phyloP scores from a whole-genome alignment of 2,797 vertebrate genomes.

The Phalloptychus januarius region DNA sequence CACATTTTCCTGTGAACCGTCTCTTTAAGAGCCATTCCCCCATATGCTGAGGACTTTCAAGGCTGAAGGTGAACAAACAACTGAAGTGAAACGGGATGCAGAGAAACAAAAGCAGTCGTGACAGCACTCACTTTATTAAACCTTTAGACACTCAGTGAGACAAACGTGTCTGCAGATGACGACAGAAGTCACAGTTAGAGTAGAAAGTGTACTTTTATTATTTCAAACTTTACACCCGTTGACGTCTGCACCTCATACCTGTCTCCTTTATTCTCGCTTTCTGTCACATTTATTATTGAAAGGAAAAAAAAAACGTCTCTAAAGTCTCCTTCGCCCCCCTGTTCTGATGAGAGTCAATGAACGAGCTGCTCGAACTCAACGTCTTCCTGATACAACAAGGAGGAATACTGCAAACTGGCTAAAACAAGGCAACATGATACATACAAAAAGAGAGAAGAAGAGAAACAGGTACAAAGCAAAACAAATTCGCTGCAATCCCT shows the following conservation, averaged over 20 bases:
- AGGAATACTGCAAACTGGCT: conserved; percentile 17
- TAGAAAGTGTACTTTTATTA: conserved; percentile 81
- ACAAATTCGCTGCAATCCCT: conserved; percentile 31
- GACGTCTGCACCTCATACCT: conserved; percentile 59
- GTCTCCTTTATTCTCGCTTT: conserved; percentile 42
- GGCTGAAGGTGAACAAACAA: not conserved
- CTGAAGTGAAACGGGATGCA: conserved; percentile 1
- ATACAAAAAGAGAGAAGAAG: conserved; percentile 45
- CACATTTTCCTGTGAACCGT: not conserved
- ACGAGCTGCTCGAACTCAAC: conserved; percentile 23
- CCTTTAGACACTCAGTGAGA: not conserved
- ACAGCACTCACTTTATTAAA: conserved; percentile 40
- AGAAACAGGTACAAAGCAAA: conserved; percentile 66
- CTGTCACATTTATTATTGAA: conserved; percentile 26
- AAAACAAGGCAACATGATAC: conserved; percentile 9
- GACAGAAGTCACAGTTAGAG: conserved; percentile 55
- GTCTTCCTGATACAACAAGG: conserved; percentile 17
- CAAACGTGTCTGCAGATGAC: conserved; percentile 32
- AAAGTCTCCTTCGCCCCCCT: conserved; percentile 10
- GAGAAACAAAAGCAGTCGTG: conserved; percentile 25
- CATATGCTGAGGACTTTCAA: not conserved
- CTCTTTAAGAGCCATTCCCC: not conserved
- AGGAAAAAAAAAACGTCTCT: conserved; percentile 35
- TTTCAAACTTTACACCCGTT: conserved; percentile 69
- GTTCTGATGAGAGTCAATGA: conserved; percentile 22